A percentile compares a stretch with the other conserved stretches of the same genome.
phyloP scores from a whole-genome alignment of 1,140 invertebrate genomes.

The Heliothis subflexa region DNA sequence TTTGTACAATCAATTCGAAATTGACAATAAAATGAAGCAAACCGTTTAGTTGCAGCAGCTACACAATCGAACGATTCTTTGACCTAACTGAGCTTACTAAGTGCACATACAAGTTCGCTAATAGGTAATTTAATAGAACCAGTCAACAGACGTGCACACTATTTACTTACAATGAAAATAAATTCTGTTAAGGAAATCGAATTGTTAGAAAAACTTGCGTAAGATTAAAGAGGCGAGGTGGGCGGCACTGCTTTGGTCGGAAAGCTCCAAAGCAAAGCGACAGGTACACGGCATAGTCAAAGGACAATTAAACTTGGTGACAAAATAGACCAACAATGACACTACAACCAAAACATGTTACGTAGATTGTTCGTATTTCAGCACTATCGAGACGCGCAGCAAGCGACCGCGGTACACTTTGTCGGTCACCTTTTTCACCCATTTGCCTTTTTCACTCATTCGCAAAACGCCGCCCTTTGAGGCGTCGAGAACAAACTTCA shows the following conservation, averaged over 20 bases:
- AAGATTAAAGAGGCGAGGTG: conserved; percentile 15
- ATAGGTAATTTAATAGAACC: not conserved
- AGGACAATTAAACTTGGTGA: conserved; percentile 66
- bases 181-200: conserved; percentile 4
- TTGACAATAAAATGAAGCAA: not conserved
- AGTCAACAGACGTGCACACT: not conserved
- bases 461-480: conserved; percentile 68
- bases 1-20: not conserved
- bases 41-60: too few relatives aligned
- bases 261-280: conserved; percentile 43
- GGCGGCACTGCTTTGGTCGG: conserved; percentile 12
- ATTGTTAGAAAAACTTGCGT: conserved; percentile 6
- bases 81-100: too few relatives aligned
- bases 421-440: conserved; percentile 64
- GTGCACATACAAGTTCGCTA: not conserved
- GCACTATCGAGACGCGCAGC: conserved; percentile 73
- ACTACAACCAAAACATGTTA: conserved; percentile 80
- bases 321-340: conserved; percentile 73
- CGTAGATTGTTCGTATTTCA: conserved; percentile 78
- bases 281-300: conserved; percentile 63
- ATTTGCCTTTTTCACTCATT: conserved; percentile 6
- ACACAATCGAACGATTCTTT: too few relatives aligned
- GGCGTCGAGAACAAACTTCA: conserved; percentile 65
- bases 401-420: conserved; percentile 67
- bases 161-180: conserved; percentile 8